A percentile compares a stretch with the other conserved stretches of the same genome.
Conservation (phyloP, 2,888 invertebrate species). For the Dolichopus griseipennis region DNA sequence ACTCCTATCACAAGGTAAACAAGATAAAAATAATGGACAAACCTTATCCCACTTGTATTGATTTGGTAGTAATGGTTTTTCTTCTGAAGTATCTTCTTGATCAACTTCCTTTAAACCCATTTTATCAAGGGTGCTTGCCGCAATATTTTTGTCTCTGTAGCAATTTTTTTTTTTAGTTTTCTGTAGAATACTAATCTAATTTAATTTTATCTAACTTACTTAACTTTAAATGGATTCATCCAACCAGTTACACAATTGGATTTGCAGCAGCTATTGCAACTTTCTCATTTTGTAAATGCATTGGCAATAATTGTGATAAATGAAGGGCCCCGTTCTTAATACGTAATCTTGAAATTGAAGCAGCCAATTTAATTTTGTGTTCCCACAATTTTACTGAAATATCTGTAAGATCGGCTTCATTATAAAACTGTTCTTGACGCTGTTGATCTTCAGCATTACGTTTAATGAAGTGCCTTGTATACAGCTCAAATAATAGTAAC, state of each 20-base stretch:
- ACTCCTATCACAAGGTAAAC: conserved; percentile 49
- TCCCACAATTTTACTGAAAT: conserved; percentile 57
- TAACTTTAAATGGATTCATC: conserved; percentile 66
- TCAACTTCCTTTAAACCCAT: conserved; percentile 28
- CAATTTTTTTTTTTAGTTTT: not conserved
- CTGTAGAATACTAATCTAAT: not conserved
- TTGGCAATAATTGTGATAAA: conserved; percentile 59
- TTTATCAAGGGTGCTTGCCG: conserved; percentile 25
- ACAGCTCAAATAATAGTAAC: conserved; percentile 50
- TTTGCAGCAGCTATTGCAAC: conserved; percentile 50
- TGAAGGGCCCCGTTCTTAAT: conserved; percentile 64
- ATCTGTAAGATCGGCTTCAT: conserved; percentile 39
- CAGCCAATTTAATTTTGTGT: conserved; percentile 60
- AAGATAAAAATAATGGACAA: conserved; percentile 48
- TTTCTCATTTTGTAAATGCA: conserved; percentile 61
- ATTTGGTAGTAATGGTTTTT: conserved; percentile 27
- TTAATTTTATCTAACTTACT: conserved; percentile 38
- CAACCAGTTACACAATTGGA: conserved; percentile 61
- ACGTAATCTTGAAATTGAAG: conserved; percentile 65
- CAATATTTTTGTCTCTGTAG: conserved; percentile 28
- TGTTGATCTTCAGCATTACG: conserved; percentile 34
- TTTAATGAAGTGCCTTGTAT: conserved; percentile 45
- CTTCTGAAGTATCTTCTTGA: conserved; percentile 21
- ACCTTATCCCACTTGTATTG: conserved; percentile 42
- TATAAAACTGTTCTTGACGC: conserved; percentile 30